phyloP scores from a whole-genome alignment of 2,797 vertebrate species.

The Triplophysa bombifrons region DNA sequence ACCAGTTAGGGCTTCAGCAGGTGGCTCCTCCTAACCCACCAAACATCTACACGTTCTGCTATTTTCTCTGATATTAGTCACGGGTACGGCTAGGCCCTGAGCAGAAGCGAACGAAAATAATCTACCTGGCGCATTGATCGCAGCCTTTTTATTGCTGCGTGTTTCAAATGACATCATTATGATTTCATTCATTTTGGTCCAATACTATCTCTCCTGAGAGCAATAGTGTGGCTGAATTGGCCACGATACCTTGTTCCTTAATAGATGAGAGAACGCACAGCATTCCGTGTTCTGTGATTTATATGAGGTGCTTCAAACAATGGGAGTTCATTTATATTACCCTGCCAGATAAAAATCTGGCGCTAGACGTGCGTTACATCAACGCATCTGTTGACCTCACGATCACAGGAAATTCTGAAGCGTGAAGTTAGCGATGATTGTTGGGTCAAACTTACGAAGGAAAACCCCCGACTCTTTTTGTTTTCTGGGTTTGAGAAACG shows the following conservation, averaged over 20 bases:
- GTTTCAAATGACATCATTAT: constrained; percentile 39
- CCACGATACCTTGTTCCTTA: constrained; percentile 36
- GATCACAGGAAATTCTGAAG: constrained; percentile 33
- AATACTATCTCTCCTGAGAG: constrained; percentile 42
- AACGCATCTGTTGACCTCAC: constrained; percentile 32
- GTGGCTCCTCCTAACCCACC: constrained; percentile 59
- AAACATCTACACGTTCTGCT: constrained; percentile 36
- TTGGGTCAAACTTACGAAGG: constrained; percentile 27
- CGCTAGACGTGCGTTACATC: constrained; percentile 13
- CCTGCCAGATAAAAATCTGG: constrained; percentile 42
- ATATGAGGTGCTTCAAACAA: constrained; percentile 38
- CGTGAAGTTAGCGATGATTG: constrained; percentile 4
- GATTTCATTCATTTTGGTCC: constrained; percentile 43
- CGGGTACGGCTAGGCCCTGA: neutral
- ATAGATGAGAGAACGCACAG: constrained; percentile 9
- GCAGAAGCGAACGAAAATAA: constrained; percentile 31
- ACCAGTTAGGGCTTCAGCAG: constrained; percentile 49
- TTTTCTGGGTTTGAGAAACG: constrained; percentile 15
- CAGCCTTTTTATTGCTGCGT: constrained; percentile 14
- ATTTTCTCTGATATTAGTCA: constrained; percentile 17
- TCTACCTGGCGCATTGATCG: constrained; percentile 37
- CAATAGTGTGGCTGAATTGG: constrained; percentile 34
- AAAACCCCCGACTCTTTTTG: constrained; percentile 3
- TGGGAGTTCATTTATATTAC: constrained; percentile 10
- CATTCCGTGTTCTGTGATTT: constrained; percentile 35